Percentiles rank a stretch among this genome's conserved stretches.
phyloP scores from a whole-genome alignment of 2,797 vertebrate genomes.

The Labeo calbasu region DNA sequence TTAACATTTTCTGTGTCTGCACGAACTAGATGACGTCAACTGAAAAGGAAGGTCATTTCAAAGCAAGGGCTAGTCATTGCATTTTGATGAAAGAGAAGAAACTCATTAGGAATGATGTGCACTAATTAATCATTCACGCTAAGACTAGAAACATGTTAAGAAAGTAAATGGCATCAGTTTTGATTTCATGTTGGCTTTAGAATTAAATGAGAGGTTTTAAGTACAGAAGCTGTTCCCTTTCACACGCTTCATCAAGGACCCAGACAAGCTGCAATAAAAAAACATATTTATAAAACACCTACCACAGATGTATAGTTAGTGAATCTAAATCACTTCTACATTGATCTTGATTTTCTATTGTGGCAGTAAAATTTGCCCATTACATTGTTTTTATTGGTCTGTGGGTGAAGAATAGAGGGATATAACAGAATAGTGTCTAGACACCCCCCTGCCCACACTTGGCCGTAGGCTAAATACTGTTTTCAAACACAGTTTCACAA shows the following conservation, averaged over 20 bases:
- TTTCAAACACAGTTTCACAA: constrained; percentile 33
- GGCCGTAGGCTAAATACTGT: constrained; percentile 16
- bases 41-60: background rate
- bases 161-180: background rate
- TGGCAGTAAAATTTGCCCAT: background rate
- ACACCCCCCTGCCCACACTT: constrained; percentile 2
- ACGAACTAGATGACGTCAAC: background rate
- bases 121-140: background rate
- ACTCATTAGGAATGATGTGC: background rate
- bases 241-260: background rate
- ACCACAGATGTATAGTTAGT: background rate
- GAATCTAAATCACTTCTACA: background rate
- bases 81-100: background rate
- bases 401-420: constrained; percentile 17
- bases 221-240: background rate
- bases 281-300: background rate
- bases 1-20: background rate
- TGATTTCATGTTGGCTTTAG: background rate
- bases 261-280: background rate
- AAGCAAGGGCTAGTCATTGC: background rate
- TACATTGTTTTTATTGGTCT: constrained; percentile 20
- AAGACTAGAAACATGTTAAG: background rate
- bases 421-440: constrained; percentile 17
- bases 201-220: background rate
- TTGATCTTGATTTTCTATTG: background rate